These are phyloP conservation scores for Dione juno DNA, from an alignment of 2,888 invertebrate genomes.

Conservation along the genomic window DNA sequence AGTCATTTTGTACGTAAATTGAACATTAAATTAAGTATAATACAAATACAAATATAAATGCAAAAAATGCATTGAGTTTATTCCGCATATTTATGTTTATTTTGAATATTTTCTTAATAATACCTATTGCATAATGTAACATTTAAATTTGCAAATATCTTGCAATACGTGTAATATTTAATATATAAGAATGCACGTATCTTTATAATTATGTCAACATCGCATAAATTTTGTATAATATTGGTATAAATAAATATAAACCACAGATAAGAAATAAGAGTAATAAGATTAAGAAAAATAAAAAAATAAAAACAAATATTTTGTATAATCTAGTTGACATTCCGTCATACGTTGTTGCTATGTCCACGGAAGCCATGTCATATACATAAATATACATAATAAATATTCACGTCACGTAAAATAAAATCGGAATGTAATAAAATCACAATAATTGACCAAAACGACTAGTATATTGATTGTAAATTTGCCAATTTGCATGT, in stretches of 20 bases:
- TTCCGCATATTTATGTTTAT: background rate
- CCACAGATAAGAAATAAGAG: background rate
- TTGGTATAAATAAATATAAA: background rate
- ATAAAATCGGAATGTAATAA: conserved; percentile 62
- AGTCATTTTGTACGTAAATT: background rate
- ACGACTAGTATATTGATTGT: conserved; percentile 68
- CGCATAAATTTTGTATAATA: background rate
- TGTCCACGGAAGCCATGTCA: conserved; percentile 30
- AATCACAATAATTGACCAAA: conserved; percentile 66
- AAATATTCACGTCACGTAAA: conserved; percentile 52
- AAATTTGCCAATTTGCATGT: conserved; percentile 74
- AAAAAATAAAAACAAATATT: conserved; percentile 4
- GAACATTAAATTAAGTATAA: background rate
- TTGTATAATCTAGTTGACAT: conserved; percentile 7
- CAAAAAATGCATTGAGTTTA: background rate
- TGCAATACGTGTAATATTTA: background rate
- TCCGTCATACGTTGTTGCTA: conserved; percentile 21
- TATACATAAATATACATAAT: conserved; percentile 32
- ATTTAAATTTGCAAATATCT: conserved; percentile 9
- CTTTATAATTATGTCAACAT: conserved; percentile 11
- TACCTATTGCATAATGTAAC: background rate
- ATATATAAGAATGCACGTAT: conserved; percentile 3
- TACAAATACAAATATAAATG: background rate
- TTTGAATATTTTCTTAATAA: background rate
- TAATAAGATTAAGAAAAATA: background rate